Percentiles rank a stretch among this genome's conserved stretches.
Conservation (phyloP, 2,888 invertebrate genomes). For the Ernsta delagoae region DNA sequence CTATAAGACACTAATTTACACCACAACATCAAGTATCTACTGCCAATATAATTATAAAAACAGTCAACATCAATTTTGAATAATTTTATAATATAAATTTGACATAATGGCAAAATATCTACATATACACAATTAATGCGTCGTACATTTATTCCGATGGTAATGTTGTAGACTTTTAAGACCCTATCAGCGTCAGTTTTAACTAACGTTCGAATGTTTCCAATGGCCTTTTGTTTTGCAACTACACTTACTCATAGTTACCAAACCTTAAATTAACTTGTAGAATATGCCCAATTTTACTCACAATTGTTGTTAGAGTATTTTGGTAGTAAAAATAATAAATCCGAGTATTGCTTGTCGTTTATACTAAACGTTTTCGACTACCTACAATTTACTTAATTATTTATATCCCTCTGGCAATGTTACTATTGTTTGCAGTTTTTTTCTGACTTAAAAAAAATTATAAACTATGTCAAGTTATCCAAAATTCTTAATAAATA, state of each 20-base stretch:
- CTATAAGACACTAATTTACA: slow-evolving; percentile 85
- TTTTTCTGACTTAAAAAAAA: slow-evolving; percentile 39
- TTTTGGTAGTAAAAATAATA: slow-evolving; percentile 78
- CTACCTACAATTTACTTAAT: slow-evolving; percentile 72
- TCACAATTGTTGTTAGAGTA: slow-evolving; percentile 69
- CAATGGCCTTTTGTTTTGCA: slow-evolving; percentile 19
- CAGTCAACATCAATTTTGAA: slow-evolving; percentile 85
- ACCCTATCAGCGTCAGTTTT: slow-evolving; percentile 47
- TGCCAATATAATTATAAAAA: slow-evolving; percentile 84
- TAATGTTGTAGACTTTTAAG: slow-evolving; percentile 56
- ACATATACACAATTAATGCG: slow-evolving; percentile 75
- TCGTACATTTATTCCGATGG: slow-evolving; percentile 62
- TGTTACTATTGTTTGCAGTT: slow-evolving; percentile 52
- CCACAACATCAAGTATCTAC: slow-evolving; percentile 86
- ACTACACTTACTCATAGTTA: slow-evolving; percentile 7
- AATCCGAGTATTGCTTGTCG: slow-evolving; percentile 83
- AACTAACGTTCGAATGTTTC: slow-evolving; percentile 45
- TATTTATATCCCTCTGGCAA: slow-evolving; percentile 79
- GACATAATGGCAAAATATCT: slow-evolving; percentile 82
- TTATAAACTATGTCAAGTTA: not conserved
- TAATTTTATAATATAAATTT: slow-evolving; percentile 80
- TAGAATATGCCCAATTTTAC: slow-evolving; percentile 50
- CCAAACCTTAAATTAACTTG: slow-evolving; percentile 19
- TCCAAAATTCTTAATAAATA: slow-evolving; percentile 57
- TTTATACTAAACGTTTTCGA: slow-evolving; percentile 82